Evolutionary conservation across 2,888 invertebrate species (phyloP).

Genomic region (Oxyteleia sp.): DNA sequence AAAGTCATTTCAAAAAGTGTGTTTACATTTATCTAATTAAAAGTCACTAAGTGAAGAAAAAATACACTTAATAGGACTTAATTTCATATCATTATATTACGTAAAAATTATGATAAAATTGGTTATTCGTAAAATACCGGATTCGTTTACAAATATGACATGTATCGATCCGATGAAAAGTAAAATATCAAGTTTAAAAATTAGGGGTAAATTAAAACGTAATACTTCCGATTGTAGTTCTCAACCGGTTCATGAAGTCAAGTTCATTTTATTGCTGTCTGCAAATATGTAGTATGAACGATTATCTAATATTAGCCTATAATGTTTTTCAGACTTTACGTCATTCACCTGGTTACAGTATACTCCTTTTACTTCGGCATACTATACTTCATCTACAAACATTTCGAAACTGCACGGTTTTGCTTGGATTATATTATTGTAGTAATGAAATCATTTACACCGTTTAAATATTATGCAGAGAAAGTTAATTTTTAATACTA

Average conservation of each 20-base stretch:
- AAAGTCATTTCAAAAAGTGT: no score
- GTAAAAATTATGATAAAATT: no score
- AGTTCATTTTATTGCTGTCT: slow-evolving; percentile 34
- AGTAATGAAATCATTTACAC: slow-evolving; percentile 78
- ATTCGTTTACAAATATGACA: no score
- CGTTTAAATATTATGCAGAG: slow-evolving; percentile 76
- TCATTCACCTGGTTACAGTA: slow-evolving; percentile 79
- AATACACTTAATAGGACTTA: neutral
- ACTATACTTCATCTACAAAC: slow-evolving; percentile 80
- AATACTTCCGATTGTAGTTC: no score
- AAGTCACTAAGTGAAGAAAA: no score
- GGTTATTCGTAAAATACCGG: no score
- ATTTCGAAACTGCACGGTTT: slow-evolving; percentile 78
- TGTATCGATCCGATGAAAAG: no score
- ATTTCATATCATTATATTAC: no score
- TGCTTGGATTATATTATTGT: slow-evolving; percentile 79
- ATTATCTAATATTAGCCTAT: slow-evolving; percentile 41
- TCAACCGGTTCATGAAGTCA: slow-evolving; percentile 32
- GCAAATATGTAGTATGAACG: slow-evolving; percentile 5
- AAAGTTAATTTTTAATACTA: slow-evolving; percentile 41
- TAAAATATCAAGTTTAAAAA: no score
- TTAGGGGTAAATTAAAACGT: no score
- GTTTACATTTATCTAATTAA: no score
- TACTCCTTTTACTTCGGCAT: slow-evolving; percentile 83
- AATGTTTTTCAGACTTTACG: slow-evolving; percentile 81